Evolutionary conservation across 2,797 vertebrate genomes (phyloP).

Genomic region (Gallinago solitaria): DNA sequence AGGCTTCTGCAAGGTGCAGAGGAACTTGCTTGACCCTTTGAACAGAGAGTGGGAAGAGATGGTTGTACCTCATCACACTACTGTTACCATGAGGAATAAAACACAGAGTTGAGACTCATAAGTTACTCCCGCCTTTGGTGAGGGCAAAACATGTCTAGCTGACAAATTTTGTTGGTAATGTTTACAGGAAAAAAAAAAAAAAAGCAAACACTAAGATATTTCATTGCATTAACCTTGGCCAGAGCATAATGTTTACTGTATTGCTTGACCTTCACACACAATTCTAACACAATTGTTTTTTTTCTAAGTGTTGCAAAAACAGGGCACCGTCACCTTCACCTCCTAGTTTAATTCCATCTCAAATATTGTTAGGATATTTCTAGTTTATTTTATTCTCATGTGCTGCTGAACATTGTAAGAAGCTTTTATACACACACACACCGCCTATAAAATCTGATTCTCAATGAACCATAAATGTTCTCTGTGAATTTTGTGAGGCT

Average conservation of each 20-base stretch:
- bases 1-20: not conserved
- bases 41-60: not conserved
- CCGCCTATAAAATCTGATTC: not conserved
- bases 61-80: not conserved
- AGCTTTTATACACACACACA: not conserved
- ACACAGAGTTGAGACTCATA: not conserved
- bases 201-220: not conserved
- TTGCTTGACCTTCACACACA: not conserved
- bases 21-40: not conserved
- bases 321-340: not conserved
- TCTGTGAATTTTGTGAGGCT: not conserved
- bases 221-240: constrained; percentile 11
- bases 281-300: constrained; percentile 11
- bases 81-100: not conserved
- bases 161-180: not conserved
- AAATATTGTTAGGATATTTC: not conserved
- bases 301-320: constrained; percentile 29
- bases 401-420: not conserved
- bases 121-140: not conserved
- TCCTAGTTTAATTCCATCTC: constrained; percentile 7
- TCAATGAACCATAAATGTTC: not conserved
- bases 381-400: not conserved
- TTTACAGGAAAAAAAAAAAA: not conserved
- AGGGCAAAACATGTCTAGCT: not conserved
- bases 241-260: not conserved